phyloP scores from a whole-genome alignment of 2,888 invertebrate genomes.

The Mimumesa dahlbomi region DNA sequence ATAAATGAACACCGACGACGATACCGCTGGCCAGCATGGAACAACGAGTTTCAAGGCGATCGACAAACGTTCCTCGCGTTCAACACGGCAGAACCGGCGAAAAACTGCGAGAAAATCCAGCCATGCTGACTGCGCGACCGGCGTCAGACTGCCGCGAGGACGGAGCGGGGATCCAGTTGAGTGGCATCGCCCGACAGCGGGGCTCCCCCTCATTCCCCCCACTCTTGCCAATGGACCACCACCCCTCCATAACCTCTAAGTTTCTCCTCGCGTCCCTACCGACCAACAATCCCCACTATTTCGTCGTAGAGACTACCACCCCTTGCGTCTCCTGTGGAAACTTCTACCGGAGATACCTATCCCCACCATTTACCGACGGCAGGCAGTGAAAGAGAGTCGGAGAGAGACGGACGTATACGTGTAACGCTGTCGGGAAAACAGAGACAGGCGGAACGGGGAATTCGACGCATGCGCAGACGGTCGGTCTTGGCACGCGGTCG shows the following conservation, averaged over 20 bases:
- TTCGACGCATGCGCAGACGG: conserved; percentile 54
- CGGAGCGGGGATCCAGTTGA: conserved; percentile 67
- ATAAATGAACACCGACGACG: neutral
- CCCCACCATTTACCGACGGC: conserved; percentile 17
- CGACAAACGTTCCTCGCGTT: conserved; percentile 6
- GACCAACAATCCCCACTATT: conserved; percentile 13
- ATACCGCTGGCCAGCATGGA: conserved; percentile 14
- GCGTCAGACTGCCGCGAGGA: conserved; percentile 76
- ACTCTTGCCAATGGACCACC: conserved; percentile 3
- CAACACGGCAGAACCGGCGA: conserved; percentile 51
- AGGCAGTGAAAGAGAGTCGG: conserved; percentile 35
- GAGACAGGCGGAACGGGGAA: conserved; percentile 29
- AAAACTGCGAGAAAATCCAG: conserved; percentile 62
- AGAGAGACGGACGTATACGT: conserved; percentile 1
- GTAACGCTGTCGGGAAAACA: neutral
- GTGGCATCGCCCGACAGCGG: conserved; percentile 64
- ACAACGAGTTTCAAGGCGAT: too few relatives aligned
- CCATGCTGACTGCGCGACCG: conserved; percentile 77
- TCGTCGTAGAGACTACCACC: neutral
- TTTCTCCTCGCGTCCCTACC: conserved; percentile 36
- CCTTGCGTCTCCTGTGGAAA: conserved; percentile 16
- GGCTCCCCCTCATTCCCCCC: conserved; percentile 30
- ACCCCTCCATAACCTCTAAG: neutral
- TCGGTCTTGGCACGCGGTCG: conserved; percentile 66
- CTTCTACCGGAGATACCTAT: conserved; percentile 11